A percentile compares a stretch with the other conserved stretches of the same genome.
These are phyloP conservation scores for Micronycteris hirsuta DNA, from an alignment of 2,113 vertebrate species.

Conservation along the genomic window DNA sequence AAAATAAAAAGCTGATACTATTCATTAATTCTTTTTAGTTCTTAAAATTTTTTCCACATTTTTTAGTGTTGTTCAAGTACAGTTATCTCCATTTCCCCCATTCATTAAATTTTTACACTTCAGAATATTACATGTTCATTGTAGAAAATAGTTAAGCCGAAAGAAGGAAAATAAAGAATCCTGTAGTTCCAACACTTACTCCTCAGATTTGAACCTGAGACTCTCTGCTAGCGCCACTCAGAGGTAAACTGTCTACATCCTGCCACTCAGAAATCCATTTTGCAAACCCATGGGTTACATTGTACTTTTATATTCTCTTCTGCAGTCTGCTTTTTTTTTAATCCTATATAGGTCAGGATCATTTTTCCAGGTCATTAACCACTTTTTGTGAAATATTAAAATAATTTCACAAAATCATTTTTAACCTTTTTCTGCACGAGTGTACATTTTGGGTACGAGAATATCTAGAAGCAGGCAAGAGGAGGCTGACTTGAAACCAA, in stretches of 20 bases:
- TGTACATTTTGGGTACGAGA: not conserved
- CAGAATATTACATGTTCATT: not conserved
- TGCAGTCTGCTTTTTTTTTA: not conserved
- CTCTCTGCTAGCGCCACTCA: not conserved
- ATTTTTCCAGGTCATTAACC: not conserved
- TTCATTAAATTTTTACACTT: not conserved
- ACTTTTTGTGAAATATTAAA: not conserved
- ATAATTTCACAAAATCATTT: not conserved
- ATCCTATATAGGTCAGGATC: not conserved
- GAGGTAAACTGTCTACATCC: not conserved
- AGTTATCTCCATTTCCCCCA: too few relatives aligned
- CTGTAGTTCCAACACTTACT: not conserved
- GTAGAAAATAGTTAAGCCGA: not conserved
- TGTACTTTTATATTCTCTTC: not conserved
- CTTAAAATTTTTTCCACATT: too few relatives aligned
- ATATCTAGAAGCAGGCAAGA: not conserved
- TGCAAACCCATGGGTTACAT: not conserved
- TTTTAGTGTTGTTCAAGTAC: too few relatives aligned
- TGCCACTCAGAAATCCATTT: not conserved
- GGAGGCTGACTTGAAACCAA: not conserved
- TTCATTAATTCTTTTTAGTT: not conserved
- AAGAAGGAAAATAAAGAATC: not conserved
- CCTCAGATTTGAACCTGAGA: not conserved
- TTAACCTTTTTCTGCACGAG: not conserved
- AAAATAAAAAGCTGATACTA: not conserved